These are phyloP conservation scores for Formica exsecta DNA, from an alignment of 1,140 invertebrate genomes.

Conservation along the genomic window DNA sequence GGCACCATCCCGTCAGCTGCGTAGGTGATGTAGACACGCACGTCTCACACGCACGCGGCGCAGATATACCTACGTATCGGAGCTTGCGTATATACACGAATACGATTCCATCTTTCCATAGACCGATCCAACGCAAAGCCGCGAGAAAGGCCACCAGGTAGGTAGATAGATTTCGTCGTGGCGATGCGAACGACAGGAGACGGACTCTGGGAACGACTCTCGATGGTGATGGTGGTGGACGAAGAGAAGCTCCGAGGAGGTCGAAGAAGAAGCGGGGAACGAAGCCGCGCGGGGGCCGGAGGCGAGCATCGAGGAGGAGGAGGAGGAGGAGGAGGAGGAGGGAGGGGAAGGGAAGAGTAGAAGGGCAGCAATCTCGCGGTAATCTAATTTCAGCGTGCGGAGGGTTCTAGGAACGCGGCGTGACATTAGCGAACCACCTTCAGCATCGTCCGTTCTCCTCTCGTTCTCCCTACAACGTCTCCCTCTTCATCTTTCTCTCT, in stretches of 20 bases:
- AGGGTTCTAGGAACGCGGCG: slow-evolving; percentile 82
- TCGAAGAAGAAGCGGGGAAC: slow-evolving; percentile 46
- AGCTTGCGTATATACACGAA: slow-evolving; percentile 25
- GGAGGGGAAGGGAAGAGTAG: slow-evolving; percentile 64
- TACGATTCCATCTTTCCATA: slow-evolving; percentile 20
- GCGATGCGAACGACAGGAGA: slow-evolving; percentile 73
- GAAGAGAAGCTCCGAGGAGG: slow-evolving; percentile 66
- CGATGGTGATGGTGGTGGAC: slow-evolving; percentile 44
- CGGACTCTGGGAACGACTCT: slow-evolving; percentile 74
- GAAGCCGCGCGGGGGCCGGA: slow-evolving; percentile 15
- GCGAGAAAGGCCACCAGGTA: slow-evolving; percentile 68
- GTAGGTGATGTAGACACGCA: slow-evolving; percentile 80
- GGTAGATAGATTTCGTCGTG: slow-evolving; percentile 67
- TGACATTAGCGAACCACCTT: slow-evolving; percentile 82
- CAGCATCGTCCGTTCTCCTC: slow-evolving; percentile 72
- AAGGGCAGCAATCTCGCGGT: slow-evolving; percentile 82
- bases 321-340: slow-evolving; percentile 24
- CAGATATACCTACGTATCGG: slow-evolving; percentile 52
- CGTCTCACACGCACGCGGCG: slow-evolving; percentile 12
- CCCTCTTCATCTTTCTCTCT: slow-evolving; percentile 18
- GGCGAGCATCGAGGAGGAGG: slow-evolving; percentile 25
- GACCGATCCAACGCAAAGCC: slow-evolving; percentile 27
- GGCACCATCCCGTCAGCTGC: slow-evolving; percentile 78
- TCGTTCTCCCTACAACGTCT: slow-evolving; percentile 16
- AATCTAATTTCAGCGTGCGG: slow-evolving; percentile 85